Base-by-base conservation (phyloP, 2,797 vertebrate genomes). In the Euphonia xanthogaster region DNA sequence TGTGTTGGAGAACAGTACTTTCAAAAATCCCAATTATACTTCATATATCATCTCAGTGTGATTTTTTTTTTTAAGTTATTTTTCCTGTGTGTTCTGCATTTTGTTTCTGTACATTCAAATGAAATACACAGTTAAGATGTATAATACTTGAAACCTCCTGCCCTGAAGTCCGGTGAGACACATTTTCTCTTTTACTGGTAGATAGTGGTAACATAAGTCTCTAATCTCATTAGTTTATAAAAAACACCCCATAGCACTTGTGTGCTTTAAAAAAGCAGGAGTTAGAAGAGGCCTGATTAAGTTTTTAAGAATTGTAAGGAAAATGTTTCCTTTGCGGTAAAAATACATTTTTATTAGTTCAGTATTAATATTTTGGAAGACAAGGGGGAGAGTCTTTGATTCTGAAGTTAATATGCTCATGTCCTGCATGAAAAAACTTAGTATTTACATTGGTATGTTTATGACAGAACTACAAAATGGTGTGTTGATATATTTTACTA, bases 161-260 rank as follows among this genome's bases (percentile, higher is more conserved):
- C 72, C 89, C 44, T 71, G 1, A 77, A 77, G 72, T 89, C 93
- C 85, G 68, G 44, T 53, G 94, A 92, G 91, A 86, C 58, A 51
- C 75, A 83, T 95, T 94, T 96, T 89, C 57, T 54, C 72, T 87
- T 91, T 92, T 68, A 68, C 67, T 89, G 22, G 74, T 89, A 91
- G 81, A 44, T 30, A 68, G 74, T 68, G 68, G 65, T 93, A 90
- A 82, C 9, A 1, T 73, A 65, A 83, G 39, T 85, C 90, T 93
- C 88, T 92, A 87, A 94, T 93, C 93, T 94, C 88, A 92, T 93
- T 94, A 92, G 75, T 87, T 95, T 2, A 3, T 65, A 89, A 89
- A 77, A 96, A 91, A 62, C 54, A 86, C 33, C 47, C 51, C 33
- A 12, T 74, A 90, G 58, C 84, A 57, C 65, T 88, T 58, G 54